phyloP scores from a whole-genome alignment of 2,888 invertebrate species.

The Pyrochroa serraticornis region DNA sequence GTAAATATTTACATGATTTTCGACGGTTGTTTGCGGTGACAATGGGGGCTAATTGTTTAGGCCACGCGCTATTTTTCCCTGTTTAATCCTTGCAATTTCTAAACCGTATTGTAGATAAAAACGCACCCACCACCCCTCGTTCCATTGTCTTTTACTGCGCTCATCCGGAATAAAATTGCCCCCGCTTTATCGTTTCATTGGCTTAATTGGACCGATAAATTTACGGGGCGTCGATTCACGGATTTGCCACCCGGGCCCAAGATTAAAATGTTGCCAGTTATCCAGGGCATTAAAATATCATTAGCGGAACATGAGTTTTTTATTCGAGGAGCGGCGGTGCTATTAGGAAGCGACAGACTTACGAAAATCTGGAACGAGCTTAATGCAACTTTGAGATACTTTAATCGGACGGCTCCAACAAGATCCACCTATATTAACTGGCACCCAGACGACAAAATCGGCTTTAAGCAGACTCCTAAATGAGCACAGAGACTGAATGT shows the following conservation, averaged over 20 bases:
- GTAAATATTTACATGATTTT: slow-evolving; percentile 20
- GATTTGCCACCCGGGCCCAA: slow-evolving; percentile 10
- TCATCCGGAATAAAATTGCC: slow-evolving; percentile 16
- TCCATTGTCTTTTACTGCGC: slow-evolving; percentile 16
- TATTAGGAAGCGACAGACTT: no score
- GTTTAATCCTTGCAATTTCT: slow-evolving; percentile 1
- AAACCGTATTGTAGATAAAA: slow-evolving; percentile 8
- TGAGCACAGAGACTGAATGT: no score
- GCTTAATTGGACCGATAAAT: slow-evolving; percentile 25
- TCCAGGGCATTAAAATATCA: no score
- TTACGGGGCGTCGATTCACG: slow-evolving; percentile 20
- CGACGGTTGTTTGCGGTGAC: slow-evolving; percentile 2
- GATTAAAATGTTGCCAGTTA: slow-evolving; percentile 15
- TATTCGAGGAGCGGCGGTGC: no score
- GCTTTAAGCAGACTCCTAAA: no score
- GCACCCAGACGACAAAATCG: no score
- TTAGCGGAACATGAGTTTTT: no score
- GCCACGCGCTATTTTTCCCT: slow-evolving; percentile 4
- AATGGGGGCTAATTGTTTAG: background rate
- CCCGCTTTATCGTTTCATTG: slow-evolving; percentile 22
- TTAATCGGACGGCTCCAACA: no score
- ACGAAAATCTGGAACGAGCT: no score
- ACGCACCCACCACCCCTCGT: slow-evolving; percentile 3
- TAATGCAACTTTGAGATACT: no score
- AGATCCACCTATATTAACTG: no score